phyloP scores from a whole-genome alignment of 2,888 invertebrate species.

The Drosophila mercatorum region DNA sequence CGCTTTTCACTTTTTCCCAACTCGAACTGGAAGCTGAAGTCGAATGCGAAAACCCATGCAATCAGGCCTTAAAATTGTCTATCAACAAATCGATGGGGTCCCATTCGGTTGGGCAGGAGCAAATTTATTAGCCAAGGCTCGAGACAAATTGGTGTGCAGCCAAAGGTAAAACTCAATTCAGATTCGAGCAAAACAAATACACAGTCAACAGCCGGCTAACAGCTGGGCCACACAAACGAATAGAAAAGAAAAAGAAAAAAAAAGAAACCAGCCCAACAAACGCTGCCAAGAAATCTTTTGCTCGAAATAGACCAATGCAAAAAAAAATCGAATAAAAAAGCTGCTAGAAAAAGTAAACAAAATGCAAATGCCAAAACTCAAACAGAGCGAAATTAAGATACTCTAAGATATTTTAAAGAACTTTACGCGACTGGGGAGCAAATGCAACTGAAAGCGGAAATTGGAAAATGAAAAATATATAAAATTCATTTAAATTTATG shows the following conservation, averaged over 20 bases:
- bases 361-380: conserved; percentile 19
- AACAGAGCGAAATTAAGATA: conserved; percentile 15
- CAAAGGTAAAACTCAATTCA: conserved; percentile 40
- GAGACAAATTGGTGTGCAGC: conserved; percentile 51
- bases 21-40: neutral
- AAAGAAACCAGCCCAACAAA: conserved; percentile 56
- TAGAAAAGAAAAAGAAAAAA: neutral
- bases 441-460: neutral
- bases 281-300: conserved; percentile 70
- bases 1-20: conserved; percentile 50
- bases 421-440: neutral
- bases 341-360: conserved; percentile 50
- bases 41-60: conserved; percentile 10
- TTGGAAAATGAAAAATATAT: neutral
- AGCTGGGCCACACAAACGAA: conserved; percentile 39
- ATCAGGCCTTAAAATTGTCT: conserved; percentile 22
- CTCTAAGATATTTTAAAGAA: conserved; percentile 9
- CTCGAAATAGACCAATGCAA: conserved; percentile 60
- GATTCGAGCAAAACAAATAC: conserved; percentile 31
- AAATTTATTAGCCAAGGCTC: conserved; percentile 52
- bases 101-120: conserved; percentile 14
- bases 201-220: conserved; percentile 40
- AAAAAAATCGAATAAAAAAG: conserved; percentile 14
- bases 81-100: conserved; percentile 65
- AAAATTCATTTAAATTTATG: conserved; percentile 2